Evolutionary conservation across 2,113 vertebrate genomes (phyloP), one percentile per base, ranked within the genome.

Genomic region (Chinchilla lanigera): DNA sequence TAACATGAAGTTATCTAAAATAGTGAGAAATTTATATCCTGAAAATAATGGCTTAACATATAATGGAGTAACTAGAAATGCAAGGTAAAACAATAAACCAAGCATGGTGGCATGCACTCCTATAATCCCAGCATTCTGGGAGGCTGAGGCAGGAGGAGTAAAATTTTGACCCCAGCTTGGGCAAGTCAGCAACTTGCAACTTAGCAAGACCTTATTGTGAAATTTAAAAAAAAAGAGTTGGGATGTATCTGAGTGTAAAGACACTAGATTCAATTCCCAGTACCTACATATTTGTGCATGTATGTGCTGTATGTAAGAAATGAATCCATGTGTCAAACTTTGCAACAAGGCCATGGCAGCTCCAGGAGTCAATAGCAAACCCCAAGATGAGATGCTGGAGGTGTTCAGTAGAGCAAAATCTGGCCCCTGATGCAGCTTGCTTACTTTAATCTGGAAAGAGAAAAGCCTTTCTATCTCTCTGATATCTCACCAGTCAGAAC

Each of bases 1-100:
- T 41, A 71, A 54, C 16, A n/a, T 13, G 33, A 7, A 84, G 14
- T 67, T 54, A 87, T 90, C 96, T 61, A 69, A 86, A 90, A 92
- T 30, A 69, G 35, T 35, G 38, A 60, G 20, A 87, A 80, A 26
- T n/a, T 91, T 61, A 9, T 65, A 50, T 80, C 41, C 16, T 61
- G 11, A 61, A 26, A n/a, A 56, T 30, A 63, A 82, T 85, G 50
- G 28, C 61, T 94, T 73, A 28, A 80, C 26, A 85, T 56, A 52
- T 24, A 52, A 33, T 2, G 52, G 50, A 65, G 35, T 28, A 41
- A 54, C 35, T 44, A 60, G 87, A 73, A 50, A 30, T 60, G 4
- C 20, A 52, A 69, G 50, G 35, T 71, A 47, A 71, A 96, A 87
- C 47, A 17, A 3, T 65, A 24, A 16, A 14, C 30, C 30, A 19